Conservation (phyloP, 2,797 vertebrate genomes). For the Chloroceryle amazona region DNA sequence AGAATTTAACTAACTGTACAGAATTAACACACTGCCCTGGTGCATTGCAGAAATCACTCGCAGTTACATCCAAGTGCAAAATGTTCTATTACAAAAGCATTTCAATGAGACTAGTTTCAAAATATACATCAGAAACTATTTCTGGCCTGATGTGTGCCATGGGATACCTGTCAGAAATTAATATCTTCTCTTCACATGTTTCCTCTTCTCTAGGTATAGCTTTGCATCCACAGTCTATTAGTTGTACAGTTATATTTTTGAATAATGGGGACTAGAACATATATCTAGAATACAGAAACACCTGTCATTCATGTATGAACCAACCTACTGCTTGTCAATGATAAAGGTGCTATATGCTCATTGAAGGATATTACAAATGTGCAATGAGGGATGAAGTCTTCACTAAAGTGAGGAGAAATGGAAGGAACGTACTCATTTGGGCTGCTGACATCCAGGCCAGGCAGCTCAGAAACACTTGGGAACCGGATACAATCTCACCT, state of each 20-base stretch:
- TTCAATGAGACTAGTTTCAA: constrained; percentile 43
- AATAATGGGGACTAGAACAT: neutral
- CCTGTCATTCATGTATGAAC: neutral
- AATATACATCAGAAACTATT: constrained; percentile 43
- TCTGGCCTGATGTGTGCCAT: neutral
- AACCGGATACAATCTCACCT: neutral
- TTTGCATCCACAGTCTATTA: neutral
- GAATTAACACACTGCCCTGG: constrained; percentile 49
- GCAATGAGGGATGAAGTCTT: neutral
- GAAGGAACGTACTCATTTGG: neutral
- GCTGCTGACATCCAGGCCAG: neutral
- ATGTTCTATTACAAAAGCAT: constrained; percentile 52
- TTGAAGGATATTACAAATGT: neutral
- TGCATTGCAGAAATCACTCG: constrained; percentile 51
- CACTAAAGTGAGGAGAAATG: neutral
- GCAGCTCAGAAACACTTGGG: neutral
- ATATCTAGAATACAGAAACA: neutral
- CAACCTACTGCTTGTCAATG: neutral
- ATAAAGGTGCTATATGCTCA: neutral
- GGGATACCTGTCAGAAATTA: constrained; percentile 24
- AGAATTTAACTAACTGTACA: constrained; percentile 67
- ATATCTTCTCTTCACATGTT: neutral
- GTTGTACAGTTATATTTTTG: neutral
- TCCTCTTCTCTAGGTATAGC: neutral
- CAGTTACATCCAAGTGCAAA: constrained; percentile 46